Base-by-base conservation (phyloP, 1,140 invertebrate genomes). In the Listronotus oregonensis region DNA sequence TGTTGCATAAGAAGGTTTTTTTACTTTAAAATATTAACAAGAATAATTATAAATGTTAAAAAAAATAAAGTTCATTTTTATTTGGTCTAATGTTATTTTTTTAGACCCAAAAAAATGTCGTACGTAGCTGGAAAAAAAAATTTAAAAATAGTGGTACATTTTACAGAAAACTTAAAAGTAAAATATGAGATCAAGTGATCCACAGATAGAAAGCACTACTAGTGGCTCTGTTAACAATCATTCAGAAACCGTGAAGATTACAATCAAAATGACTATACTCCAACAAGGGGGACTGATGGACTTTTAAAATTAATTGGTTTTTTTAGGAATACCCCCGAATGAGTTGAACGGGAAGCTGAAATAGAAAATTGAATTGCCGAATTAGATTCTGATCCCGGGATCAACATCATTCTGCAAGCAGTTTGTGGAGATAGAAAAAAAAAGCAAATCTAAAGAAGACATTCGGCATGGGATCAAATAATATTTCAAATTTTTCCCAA, bases 401-500 rank as follows among this genome's bases (percentile, higher is more conserved):
- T 40, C 39, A 40, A 40, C 39, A 40, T 7, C 21, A 27, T 27
- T 27, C 21, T 27, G 21, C 21, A 27, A 27, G 21, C 39, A 40
- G 39, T 40, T 40, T 40, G 39, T 40, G 39, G 39, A 40, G 39
- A 40, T 58, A 58, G 55, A 58, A 58, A 43, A 44, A 43, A 58
- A 58, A n/a, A 14, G 21, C 1, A 27, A 43, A 9, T 44, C 44
- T 27, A 15, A 5, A 21, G 44, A 40, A 14, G 18, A 58, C 27
- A 39, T 58, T 31, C 55, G 55, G 7, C 42, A 21, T 66, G 64
- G 64, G 57, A 21, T 21, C 14, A 21, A 47, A 39, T 14, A 67
- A 67, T 50, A 58, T 67, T 31, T 37, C 51, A 6, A 59, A 67
- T 67, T 34, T 49, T 12, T 47, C 58, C 12, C 44, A 63, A 17